Base-by-base conservation (phyloP, 2,888 invertebrate genomes). In the Hedychridium roseum region DNA sequence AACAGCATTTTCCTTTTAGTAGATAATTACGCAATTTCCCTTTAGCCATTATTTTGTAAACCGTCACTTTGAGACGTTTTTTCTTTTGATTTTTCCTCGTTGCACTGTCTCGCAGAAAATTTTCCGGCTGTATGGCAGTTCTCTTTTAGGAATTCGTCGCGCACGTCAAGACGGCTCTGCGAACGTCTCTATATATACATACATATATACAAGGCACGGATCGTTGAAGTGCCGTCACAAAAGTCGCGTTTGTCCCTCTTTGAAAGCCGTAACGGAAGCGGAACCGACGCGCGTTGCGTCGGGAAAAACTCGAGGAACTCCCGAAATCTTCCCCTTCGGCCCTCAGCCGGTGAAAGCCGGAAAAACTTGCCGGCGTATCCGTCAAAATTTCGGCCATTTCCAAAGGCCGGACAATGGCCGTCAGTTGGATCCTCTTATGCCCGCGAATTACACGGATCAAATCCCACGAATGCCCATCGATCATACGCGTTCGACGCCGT, bases 391-490 rank as follows among this genome's bases (percentile, higher is more conserved):
- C 46, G 42, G 49, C 37, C 47, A 23, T 23, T 5, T 6, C 23
- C 23, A 9, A 5, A 23, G 23, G 57, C 27, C 49, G 47, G 56
- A 60, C 51, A 58, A 60, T 23, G 23, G 57, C 60, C 67, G 71
- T 74, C 74, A 69, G 66, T 50, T 48, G 63, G 53, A 76, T 70
- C 67, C 67, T 66, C 68, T 68, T 67, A 68, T 64, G 59, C 54
- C 38, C 56, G 68, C 69, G 70, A 78, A 70, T 77, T 73, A 75
- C 66, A 76, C 68, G 77, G 76, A 73, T 76, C 77, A 71, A 61
- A 54, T 56, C 53, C 54, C 65, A 54, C 61, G 61, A 78, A 78
- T 77, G 60, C 60, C 73, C 66, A 78, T 78, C 78, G 74, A 78
- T 78, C 78, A 78, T 47, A 43, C 32, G 45, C 36, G 42, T 32